Percentiles rank a stretch among this genome's conserved stretches.
These are phyloP conservation scores for Linnaemya tessellans DNA, from an alignment of 2,888 invertebrate genomes.

Conservation along the genomic window DNA sequence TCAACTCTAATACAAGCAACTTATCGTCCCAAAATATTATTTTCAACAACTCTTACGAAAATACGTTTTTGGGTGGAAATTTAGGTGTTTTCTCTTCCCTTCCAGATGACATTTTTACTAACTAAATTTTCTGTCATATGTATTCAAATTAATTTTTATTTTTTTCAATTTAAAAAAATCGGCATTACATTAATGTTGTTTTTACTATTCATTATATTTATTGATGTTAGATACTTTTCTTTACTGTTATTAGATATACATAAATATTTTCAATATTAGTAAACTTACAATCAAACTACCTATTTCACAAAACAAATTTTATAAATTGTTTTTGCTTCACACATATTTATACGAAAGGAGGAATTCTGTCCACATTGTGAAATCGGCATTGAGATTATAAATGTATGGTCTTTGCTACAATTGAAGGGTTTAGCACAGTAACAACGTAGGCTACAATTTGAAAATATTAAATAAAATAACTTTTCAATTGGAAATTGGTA, in stretches of 20 bases:
- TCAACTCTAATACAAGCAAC: slow-evolving; percentile 49
- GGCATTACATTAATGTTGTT: slow-evolving; percentile 67
- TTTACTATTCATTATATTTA: slow-evolving; percentile 21
- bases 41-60: slow-evolving; percentile 57
- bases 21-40: slow-evolving; percentile 57
- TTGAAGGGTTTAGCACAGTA: neutral
- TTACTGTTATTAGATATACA: slow-evolving; percentile 21
- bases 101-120: slow-evolving; percentile 73
- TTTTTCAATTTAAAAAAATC: slow-evolving; percentile 10
- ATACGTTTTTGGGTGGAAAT: slow-evolving; percentile 69
- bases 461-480: too few species aligned
- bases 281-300: neutral
- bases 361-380: too few species aligned
- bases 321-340: too few species aligned
- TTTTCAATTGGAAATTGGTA: too few species aligned
- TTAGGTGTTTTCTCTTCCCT: slow-evolving; percentile 69
- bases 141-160: slow-evolving; percentile 13
- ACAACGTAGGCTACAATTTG: too few species aligned
- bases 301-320: too few species aligned
- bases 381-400: too few species aligned
- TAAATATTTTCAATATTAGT: neutral
- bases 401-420: neutral
- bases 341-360: too few species aligned
- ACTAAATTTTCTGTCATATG: slow-evolving; percentile 60
- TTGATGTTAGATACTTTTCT: slow-evolving; percentile 24